Evolutionary conservation across 23 tunicate species (phyloP).

Genomic region (Styela plicata): DNA sequence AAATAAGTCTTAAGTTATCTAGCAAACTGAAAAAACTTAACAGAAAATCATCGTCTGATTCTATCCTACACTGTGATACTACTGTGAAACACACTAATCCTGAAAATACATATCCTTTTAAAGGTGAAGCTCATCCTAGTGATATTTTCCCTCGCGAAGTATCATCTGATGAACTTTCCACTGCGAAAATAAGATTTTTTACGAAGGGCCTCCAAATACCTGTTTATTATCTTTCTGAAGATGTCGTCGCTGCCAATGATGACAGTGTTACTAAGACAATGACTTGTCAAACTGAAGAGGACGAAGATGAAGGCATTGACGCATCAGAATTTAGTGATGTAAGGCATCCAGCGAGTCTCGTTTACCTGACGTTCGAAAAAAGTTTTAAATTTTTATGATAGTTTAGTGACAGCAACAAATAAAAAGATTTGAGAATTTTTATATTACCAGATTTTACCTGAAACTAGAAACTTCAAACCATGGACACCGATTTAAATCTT

Average conservation of each 20-base stretch:
- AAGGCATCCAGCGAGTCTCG: slow-evolving; percentile 3
- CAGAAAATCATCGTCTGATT: neutral
- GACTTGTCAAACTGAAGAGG: slow-evolving; percentile 18
- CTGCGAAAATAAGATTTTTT: slow-evolving; percentile 33
- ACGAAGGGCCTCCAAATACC: slow-evolving; percentile 53
- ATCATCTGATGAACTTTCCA: neutral
- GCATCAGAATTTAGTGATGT: slow-evolving; percentile 27
- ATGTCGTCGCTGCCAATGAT: neutral
- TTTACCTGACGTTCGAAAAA: too few species aligned
- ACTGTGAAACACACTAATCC: slow-evolving; percentile 16
- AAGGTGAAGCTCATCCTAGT: neutral
- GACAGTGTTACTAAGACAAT: slow-evolving; percentile 8
- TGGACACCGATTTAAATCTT: too few species aligned
- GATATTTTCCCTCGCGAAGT: neutral
- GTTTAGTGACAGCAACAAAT: too few species aligned
- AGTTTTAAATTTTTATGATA: too few species aligned
- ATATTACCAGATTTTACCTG: too few species aligned
- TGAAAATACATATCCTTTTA: slow-evolving; percentile 18
- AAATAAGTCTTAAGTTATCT: neutral
- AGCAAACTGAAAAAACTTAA: neutral
- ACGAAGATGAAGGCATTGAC: slow-evolving; percentile 35
- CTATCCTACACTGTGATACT: slow-evolving; percentile 6
- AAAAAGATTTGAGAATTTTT: too few species aligned
- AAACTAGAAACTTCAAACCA: too few species aligned
- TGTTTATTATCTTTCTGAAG: slow-evolving; percentile 29